Base-by-base conservation (phyloP, 2,888 invertebrate genomes). In the Tachina grossa region DNA sequence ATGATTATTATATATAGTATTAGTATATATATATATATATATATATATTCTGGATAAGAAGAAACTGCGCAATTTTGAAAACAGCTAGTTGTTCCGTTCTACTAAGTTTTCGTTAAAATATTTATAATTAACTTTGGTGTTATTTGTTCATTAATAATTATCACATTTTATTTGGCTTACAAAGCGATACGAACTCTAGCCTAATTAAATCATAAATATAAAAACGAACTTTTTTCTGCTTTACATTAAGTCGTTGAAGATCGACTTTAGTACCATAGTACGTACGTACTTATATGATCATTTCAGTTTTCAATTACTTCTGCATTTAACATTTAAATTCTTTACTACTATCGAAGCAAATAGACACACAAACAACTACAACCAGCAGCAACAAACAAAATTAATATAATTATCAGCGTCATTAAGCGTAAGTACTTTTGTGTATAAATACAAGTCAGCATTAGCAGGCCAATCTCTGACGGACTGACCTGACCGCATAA, bases 381-480 rank as follows among this genome's bases (percentile, higher is more conserved):
- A n/a, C 39, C n/a, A 41, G 13, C 6, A 65, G 8, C 10, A 71
- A 45, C 0, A 14, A 22, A 10, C 1, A 47, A 57, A 22, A 43
- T 10, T 19, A 55, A 45, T 6, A 47, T 39, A 8, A 53, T 45
- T 61, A 22, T 63, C 74, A 51, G 47, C 45, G 65, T 65, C 51
- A 74, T 61, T 49, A 41, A 19, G 45, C 45, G 57, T 59, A 59
- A 57, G 16, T 45, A 45, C 63, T 63, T 63, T 9, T 13, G 22
- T 45, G 22, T 45, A 19, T 22, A 63, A 63, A 13, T 63, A 19
- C 61, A 71, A 63, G 16, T 61, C 71, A 78, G 68, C 69, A 39
- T 66, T 66, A 57, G 65, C 43, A 39, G 66, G 31, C 22, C 65
- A 65, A 47, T 19, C 65, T 76, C 45, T 31, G 76, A 65, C 76